phyloP scores from a whole-genome alignment of 2,113 vertebrate species.

The Neolamprologus devosi region DNA sequence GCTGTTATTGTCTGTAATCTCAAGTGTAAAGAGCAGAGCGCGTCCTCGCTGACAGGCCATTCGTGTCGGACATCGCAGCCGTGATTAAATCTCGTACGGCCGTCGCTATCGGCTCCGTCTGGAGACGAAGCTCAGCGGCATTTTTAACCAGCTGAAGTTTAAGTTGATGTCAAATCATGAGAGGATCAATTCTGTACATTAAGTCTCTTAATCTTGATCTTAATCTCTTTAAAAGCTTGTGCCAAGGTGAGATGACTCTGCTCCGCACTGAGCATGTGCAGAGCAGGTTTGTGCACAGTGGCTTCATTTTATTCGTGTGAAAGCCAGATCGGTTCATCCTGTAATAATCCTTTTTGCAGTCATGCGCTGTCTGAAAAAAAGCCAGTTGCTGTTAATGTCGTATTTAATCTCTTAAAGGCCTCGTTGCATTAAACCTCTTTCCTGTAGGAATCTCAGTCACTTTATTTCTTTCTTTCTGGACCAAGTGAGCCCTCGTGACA shows the following conservation, averaged over 20 bases:
- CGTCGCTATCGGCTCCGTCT: neutral
- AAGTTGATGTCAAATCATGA: neutral
- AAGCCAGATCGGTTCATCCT: neutral
- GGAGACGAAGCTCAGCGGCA: neutral
- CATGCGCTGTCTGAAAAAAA: neutral
- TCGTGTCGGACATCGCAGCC: rapidly evolving
- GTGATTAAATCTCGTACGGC: rapidly evolving
- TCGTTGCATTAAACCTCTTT: neutral
- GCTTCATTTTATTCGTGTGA: neutral
- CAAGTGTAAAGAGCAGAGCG: neutral
- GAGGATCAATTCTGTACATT: neutral
- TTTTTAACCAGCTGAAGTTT: neutral
- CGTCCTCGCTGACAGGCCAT: neutral
- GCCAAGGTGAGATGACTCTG: neutral
- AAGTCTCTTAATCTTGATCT: neutral
- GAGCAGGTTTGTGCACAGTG: neutral
- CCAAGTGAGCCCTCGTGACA: neutral
- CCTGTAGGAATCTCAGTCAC: neutral
- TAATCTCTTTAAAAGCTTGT: neutral
- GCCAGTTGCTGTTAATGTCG: neutral
- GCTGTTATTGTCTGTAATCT: neutral
- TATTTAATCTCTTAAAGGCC: neutral
- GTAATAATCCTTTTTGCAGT: neutral
- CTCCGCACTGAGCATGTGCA: neutral
- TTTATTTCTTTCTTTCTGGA: neutral